Conservation (phyloP, 2,113 vertebrate species). For the Motacilla tschutschensis region DNA sequence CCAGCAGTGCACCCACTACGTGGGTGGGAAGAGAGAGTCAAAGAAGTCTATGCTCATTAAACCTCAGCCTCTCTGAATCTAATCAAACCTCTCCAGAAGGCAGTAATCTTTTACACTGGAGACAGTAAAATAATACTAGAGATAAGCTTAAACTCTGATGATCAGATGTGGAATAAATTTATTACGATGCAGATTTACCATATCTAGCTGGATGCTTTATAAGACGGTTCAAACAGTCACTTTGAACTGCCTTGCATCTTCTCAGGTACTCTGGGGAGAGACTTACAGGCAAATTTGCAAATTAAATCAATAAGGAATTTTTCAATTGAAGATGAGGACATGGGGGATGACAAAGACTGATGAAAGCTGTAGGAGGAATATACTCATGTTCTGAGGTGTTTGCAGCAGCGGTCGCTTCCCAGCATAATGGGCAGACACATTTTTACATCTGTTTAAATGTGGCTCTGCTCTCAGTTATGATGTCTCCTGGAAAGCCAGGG, state of each 20-base stretch:
- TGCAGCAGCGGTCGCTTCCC: not conserved
- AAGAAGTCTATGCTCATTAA: not conserved
- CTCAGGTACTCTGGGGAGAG: not conserved
- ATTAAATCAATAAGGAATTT: constrained; percentile 11
- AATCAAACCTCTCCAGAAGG: constrained; percentile 1
- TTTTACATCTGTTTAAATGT: not conserved
- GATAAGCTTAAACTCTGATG: not conserved
- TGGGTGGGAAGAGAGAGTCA: not conserved
- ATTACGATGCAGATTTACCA: not conserved
- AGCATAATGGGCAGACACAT: not conserved
- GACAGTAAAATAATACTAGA: not conserved
- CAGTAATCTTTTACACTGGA: not conserved
- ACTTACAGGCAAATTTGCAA: not conserved
- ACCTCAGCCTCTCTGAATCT: not conserved
- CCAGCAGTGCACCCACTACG: not conserved
- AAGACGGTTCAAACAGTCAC: not conserved
- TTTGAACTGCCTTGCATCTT: not conserved
- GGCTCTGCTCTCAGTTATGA: not conserved
- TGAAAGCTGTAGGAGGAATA: not conserved
- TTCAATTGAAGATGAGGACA: not conserved
- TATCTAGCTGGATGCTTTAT: not conserved
- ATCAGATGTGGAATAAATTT: not conserved
- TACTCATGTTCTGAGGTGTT: not conserved
- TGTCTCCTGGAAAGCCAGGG: not conserved
- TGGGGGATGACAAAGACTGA: not conserved